Percentiles rank a stretch among this genome's conserved stretches.
phyloP scores from a whole-genome alignment of 2,888 invertebrate species.

The Ornithoptera alexandrae region DNA sequence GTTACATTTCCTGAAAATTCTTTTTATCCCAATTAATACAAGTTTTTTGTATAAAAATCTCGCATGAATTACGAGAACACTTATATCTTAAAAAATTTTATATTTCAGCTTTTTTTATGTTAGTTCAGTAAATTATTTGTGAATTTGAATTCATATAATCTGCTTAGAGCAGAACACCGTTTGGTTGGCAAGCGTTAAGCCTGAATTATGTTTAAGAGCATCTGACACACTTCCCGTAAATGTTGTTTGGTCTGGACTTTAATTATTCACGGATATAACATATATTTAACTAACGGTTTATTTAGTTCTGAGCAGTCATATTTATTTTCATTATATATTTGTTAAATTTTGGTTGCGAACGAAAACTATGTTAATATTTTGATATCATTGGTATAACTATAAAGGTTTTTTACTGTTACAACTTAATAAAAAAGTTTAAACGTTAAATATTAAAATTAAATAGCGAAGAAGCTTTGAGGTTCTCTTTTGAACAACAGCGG shows the following conservation, averaged over 20 bases:
- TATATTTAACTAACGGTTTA: not conserved
- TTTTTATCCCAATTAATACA: too few relatives aligned
- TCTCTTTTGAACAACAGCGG: too few relatives aligned
- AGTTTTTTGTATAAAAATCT: too few relatives aligned
- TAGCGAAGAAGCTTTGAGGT: too few relatives aligned
- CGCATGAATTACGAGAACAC: not conserved
- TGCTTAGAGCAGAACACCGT: not conserved
- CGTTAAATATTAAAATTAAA: too few relatives aligned
- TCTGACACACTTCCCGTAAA: slow-evolving; percentile 18
- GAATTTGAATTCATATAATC: not conserved
- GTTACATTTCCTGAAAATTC: too few relatives aligned
- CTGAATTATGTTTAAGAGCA: slow-evolving; percentile 18
- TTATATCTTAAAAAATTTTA: not conserved
- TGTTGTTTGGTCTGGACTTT: slow-evolving; percentile 1
- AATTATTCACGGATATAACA: not conserved
- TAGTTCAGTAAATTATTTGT: slow-evolving; percentile 2
- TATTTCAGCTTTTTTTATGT: not conserved
- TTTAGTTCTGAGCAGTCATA: not conserved
- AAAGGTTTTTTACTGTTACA: too few relatives aligned
- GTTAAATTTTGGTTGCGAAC: too few relatives aligned
- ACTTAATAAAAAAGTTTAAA: too few relatives aligned
- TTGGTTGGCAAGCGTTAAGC: slow-evolving; percentile 2
- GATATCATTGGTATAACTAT: too few relatives aligned
- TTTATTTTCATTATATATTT: not conserved
- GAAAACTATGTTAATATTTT: too few relatives aligned